A percentile compares a stretch with the other conserved stretches of the same genome.
Conservation (phyloP, 1,140 invertebrate genomes). For the Calosoma granatense region DNA sequence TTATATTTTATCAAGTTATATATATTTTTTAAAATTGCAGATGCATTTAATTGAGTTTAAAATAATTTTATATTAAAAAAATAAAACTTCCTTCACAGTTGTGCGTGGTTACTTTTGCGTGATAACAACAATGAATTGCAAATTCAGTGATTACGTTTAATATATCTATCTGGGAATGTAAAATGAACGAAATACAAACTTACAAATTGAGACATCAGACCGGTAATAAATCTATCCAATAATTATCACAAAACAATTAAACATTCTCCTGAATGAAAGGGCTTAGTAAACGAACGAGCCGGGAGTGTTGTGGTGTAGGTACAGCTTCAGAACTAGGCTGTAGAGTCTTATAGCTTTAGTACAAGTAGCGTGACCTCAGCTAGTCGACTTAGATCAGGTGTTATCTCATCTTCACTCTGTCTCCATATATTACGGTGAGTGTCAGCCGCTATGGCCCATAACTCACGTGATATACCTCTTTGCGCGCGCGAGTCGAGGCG, state of each 20-base stretch:
- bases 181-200: not conserved
- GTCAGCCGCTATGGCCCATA: constrained; percentile 16
- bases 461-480: constrained; percentile 20
- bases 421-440: constrained; percentile 24
- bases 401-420: constrained; percentile 27
- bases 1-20: too few relatives aligned
- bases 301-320: too few relatives aligned
- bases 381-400: constrained; percentile 24
- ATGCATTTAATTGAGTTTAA: too few relatives aligned
- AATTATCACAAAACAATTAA: not conserved
- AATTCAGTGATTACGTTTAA: not conserved
- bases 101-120: too few relatives aligned
- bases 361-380: constrained; percentile 20
- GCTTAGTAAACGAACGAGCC: not conserved
- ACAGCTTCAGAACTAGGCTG: not conserved
- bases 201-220: not conserved
- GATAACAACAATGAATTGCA: not conserved
- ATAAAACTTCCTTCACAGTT: too few relatives aligned
- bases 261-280: not conserved
- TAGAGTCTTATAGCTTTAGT: not conserved
- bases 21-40: too few relatives aligned
- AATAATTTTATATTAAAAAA: too few relatives aligned
- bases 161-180: not conserved
- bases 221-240: not conserved
- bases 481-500: too few relatives aligned